A percentile compares a stretch with the other conserved stretches of the same genome.
Evolutionary conservation across 2,797 vertebrate species (phyloP).

Genomic region (Halcyon smyrnensis): DNA sequence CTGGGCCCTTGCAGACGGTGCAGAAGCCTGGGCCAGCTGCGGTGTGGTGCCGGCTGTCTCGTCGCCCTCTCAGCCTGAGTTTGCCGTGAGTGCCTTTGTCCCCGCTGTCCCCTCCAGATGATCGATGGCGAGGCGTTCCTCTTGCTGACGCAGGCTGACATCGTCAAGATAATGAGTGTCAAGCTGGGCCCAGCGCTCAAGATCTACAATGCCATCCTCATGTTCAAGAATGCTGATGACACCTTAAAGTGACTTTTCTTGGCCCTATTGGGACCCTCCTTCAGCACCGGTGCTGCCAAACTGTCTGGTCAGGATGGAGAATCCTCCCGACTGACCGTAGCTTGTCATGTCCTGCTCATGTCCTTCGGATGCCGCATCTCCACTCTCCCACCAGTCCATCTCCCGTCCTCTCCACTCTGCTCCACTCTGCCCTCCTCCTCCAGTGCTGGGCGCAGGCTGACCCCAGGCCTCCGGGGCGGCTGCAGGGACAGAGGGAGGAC

Average conservation of each 20-base stretch:
- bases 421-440: neutral
- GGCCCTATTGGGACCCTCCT: neutral
- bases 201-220: conserved; percentile 98
- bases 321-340: neutral
- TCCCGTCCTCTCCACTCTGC: neutral
- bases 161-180: conserved; percentile 98
- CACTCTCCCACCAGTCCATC: neutral
- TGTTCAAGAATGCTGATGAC: conserved; percentile 97
- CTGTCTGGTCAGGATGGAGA: conserved; percentile 41
- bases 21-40: neutral
- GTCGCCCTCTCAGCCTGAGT: neutral
- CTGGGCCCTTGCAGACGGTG: neutral
- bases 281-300: conserved; percentile 50
- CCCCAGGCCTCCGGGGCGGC: rapidly evolving
- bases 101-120: conserved; percentile 81
- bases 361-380: neutral
- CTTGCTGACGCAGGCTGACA: conserved; percentile 95
- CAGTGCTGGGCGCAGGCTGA: neutral
- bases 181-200: conserved; percentile 97
- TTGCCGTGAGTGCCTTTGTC: neutral
- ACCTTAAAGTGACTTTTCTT: conserved; percentile 87
- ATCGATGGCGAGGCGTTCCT: conserved; percentile 97
- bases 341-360: conserved; percentile 39
- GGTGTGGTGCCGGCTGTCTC: neutral
- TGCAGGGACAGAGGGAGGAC: neutral